Percentiles rank a stretch among this genome's conserved stretches.
Evolutionary conservation across 2,113 vertebrate species (phyloP).

Genomic region (Ciconia boyciana): DNA sequence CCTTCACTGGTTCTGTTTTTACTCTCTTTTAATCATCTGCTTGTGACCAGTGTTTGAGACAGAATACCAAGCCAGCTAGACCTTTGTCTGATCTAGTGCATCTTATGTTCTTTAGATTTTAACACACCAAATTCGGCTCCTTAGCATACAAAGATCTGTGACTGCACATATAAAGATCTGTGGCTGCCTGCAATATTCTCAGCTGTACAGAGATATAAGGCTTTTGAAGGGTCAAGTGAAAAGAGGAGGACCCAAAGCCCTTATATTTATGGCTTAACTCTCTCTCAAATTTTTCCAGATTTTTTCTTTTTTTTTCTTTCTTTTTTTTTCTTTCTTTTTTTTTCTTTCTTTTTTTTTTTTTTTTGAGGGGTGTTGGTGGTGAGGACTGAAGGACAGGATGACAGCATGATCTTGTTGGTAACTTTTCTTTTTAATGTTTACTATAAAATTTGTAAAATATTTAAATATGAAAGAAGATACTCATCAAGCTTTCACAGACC

Average conservation of each 20-base stretch:
- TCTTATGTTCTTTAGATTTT: not conserved
- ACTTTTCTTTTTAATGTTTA: not conserved
- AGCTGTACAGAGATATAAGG: not conserved
- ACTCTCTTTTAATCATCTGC: not conserved
- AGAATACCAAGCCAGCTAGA: not conserved
- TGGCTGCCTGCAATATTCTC: not conserved
- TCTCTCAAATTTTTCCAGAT: not conserved
- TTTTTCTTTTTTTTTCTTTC: fast-evolving
- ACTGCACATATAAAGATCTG: not conserved
- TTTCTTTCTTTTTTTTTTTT: too few relatives aligned
- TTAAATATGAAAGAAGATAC: not conserved
- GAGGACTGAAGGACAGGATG: not conserved
- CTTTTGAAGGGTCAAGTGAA: not conserved
- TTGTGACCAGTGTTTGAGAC: not conserved
- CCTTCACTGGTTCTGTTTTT: not conserved
- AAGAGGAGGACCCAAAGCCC: not conserved
- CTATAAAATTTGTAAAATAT: not conserved
- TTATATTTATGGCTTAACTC: not conserved
- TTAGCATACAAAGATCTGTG: not conserved
- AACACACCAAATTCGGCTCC: not conserved
- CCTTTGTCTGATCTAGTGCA: not conserved
- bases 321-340: not conserved
- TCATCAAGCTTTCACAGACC: not conserved
- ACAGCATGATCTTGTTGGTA: not conserved
- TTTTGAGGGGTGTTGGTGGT: fast-evolving